phyloP scores from a whole-genome alignment of 2,888 invertebrate genomes.

The Esperia sulphurella region DNA sequence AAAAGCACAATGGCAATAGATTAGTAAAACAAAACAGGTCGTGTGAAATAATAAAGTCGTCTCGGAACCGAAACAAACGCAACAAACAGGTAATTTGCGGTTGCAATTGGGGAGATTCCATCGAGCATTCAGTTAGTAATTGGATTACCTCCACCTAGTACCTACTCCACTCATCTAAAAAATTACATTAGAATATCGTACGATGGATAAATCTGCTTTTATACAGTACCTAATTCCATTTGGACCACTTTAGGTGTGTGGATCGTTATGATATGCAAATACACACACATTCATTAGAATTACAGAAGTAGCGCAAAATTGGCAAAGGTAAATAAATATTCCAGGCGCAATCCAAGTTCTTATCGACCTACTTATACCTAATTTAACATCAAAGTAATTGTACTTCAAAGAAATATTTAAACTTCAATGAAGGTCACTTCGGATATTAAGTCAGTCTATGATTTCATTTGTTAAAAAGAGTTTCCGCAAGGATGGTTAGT shows the following conservation, averaged over 20 bases:
- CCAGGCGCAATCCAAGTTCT: no score
- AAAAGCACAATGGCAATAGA: background rate
- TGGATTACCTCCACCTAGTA: slow-evolving; percentile 19
- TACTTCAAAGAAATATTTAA: no score
- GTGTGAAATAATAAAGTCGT: background rate
- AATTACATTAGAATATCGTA: slow-evolving; percentile 10
- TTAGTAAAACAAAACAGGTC: background rate
- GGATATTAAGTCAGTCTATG: no score
- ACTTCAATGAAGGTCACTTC: no score
- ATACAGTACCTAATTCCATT: background rate
- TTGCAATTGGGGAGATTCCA: slow-evolving; percentile 1
- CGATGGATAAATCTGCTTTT: background rate
- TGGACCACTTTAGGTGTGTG: background rate
- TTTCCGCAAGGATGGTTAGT: no score
- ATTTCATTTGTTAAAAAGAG: no score
- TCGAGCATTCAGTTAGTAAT: slow-evolving; percentile 13
- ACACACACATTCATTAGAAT: no score
- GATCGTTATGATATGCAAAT: background rate
- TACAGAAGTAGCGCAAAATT: no score
- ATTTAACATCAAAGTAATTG: no score
- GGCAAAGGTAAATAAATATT: no score
- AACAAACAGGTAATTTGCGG: slow-evolving; percentile 2
- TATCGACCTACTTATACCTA: no score
- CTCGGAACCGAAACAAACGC: background rate
- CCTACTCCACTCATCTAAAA: slow-evolving; percentile 2